Evolutionary conservation across 2,797 vertebrate species (phyloP).

Genomic region (Cynopterus sphinx): DNA sequence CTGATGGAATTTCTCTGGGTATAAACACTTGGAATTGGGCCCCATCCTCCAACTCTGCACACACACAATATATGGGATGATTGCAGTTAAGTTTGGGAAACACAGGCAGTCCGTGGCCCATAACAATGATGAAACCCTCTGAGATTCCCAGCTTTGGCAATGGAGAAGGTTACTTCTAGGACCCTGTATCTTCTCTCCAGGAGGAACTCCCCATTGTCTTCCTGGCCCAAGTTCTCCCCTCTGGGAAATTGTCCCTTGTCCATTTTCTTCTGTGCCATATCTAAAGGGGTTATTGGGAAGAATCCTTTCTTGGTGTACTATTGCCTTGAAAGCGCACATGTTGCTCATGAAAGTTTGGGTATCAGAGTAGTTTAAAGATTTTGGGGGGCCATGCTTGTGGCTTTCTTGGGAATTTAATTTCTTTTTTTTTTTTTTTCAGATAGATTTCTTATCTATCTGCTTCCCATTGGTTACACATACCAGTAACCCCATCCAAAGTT

Average conservation of each 20-base stretch:
- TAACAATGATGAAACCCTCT: not conserved
- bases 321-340: not conserved
- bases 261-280: not conserved
- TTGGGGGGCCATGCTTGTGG: not conserved
- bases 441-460: not conserved
- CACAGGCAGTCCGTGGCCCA: not conserved
- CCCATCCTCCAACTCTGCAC: not conserved
- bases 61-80: not conserved
- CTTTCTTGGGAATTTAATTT: conserved; percentile 30
- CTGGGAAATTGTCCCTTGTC: not conserved
- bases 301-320: not conserved
- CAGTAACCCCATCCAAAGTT: not conserved
- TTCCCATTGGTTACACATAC: not conserved
- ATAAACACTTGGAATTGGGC: not conserved
- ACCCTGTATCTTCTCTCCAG: not conserved
- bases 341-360: not conserved
- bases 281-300: not conserved
- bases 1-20: not conserved
- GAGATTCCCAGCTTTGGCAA: not conserved
- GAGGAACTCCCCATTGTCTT: not conserved
- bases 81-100: not conserved
- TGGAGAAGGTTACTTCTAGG: not conserved
- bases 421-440: not conserved
- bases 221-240: not conserved
- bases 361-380: not conserved